phyloP scores from a whole-genome alignment of 2,113 vertebrate genomes.

The Hypocryptadius cinnamomeus region DNA sequence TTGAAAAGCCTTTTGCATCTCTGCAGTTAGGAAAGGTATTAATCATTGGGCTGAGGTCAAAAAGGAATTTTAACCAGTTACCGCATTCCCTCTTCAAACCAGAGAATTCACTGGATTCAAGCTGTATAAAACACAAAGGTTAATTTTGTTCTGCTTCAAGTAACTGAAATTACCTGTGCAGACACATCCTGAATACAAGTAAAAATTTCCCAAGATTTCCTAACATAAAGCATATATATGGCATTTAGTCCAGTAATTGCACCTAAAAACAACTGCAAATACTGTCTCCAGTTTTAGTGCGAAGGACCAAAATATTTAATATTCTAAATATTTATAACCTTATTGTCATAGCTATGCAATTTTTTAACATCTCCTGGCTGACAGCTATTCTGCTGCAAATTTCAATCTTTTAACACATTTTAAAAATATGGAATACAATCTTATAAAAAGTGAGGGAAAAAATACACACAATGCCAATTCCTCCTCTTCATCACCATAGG shows the following conservation, averaged over 20 bases:
- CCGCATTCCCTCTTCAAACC: neutral
- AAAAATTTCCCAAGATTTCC: neutral
- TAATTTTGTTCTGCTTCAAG: neutral
- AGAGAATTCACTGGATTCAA: neutral
- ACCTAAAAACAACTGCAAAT: neutral
- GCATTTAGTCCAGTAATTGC: neutral
- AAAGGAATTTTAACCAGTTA: neutral
- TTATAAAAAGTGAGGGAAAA: neutral
- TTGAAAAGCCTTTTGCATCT: neutral
- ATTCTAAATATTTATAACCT: neutral
- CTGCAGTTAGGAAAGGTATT: neutral
- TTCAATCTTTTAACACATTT: neutral
- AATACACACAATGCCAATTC: constrained; percentile 85
- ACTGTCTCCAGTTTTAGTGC: neutral
- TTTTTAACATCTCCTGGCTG: neutral
- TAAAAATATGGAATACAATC: neutral
- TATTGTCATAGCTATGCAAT: neutral
- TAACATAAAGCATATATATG: neutral
- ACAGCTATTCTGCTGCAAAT: neutral
- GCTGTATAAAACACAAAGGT: neutral
- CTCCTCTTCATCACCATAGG: constrained; percentile 84
- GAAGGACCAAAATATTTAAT: neutral
- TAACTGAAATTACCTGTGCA: neutral
- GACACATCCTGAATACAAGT: neutral
- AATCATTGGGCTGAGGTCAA: neutral